phyloP scores from a whole-genome alignment of 2,888 invertebrate genomes.

The Nemapogon koenigi region DNA sequence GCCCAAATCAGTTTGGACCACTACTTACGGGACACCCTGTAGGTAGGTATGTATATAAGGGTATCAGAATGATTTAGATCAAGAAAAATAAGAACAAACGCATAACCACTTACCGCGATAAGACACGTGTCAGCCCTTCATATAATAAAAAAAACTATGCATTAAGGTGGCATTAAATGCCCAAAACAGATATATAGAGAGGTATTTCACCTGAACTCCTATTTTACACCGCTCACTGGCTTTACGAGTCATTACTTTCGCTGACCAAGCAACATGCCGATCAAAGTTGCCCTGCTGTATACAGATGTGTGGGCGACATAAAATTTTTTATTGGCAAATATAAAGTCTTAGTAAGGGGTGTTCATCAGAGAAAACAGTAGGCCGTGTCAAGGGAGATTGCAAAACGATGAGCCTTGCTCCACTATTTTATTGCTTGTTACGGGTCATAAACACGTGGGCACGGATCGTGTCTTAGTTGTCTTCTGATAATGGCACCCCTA shows the following conservation, averaged over 20 bases:
- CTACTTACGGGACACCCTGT: no score
- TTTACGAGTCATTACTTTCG: slow-evolving; percentile 56
- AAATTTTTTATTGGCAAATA: slow-evolving; percentile 37
- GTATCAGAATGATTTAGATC: no score
- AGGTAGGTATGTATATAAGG: no score
- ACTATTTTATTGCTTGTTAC: slow-evolving; percentile 58
- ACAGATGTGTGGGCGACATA: slow-evolving; percentile 25
- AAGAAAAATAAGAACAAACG: no score
- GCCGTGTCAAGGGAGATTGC: slow-evolving; percentile 14
- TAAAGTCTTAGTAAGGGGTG: slow-evolving; percentile 43
- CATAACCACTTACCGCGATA: no score
- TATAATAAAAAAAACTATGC: no score
- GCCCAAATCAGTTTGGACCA: no score
- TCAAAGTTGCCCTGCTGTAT: slow-evolving; percentile 21
- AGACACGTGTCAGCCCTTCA: no score
- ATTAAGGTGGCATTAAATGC: no score
- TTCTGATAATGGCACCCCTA: slow-evolving; percentile 35
- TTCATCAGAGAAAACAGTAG: slow-evolving; percentile 46
- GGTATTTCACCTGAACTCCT: slow-evolving; percentile 27
- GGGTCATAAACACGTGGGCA: slow-evolving; percentile 49
- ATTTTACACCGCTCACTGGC: slow-evolving; percentile 43
- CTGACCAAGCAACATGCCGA: slow-evolving; percentile 46
- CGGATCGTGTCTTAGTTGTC: slow-evolving; percentile 25
- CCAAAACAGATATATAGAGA: no score
- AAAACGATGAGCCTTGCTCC: slow-evolving; percentile 44